phyloP scores from a whole-genome alignment of 2,797 vertebrate species.

The Tamandua tetradactyla region DNA sequence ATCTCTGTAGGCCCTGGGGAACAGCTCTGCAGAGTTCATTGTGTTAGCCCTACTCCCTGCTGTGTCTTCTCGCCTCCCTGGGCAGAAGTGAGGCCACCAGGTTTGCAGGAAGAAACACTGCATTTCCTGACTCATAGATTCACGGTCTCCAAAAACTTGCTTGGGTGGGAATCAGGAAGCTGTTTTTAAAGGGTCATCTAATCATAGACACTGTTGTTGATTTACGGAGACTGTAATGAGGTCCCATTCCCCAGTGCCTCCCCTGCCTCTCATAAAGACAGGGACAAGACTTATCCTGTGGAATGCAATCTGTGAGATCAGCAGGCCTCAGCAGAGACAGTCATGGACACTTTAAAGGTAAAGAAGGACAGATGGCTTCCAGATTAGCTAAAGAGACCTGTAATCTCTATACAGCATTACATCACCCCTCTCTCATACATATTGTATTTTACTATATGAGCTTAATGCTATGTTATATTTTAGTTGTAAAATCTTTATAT shows the following conservation, averaged over 20 bases:
- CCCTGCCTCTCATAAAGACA: neutral
- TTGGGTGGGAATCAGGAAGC: neutral
- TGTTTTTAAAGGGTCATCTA: neutral
- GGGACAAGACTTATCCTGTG: neutral
- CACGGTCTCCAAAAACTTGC: neutral
- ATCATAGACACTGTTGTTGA: neutral
- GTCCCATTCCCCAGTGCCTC: too few species aligned
- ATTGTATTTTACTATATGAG: neutral
- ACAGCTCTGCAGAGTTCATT: too few species aligned
- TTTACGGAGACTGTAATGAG: neutral
- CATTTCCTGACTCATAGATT: neutral
- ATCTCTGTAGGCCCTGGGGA: neutral
- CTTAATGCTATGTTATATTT: too few species aligned
- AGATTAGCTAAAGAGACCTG: neutral
- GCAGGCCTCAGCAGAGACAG: neutral
- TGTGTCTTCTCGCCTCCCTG: neutral
- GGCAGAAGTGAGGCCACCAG: neutral
- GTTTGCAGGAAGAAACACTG: too few species aligned
- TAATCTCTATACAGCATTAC: neutral
- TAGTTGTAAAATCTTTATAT: too few species aligned
- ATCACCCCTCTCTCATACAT: neutral
- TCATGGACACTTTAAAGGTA: neutral
- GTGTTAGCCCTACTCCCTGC: accelerated
- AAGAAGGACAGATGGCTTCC: neutral
- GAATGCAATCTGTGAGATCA: neutral